Evolutionary conservation across 2,797 vertebrate species (phyloP).

Genomic region (Pseudomugil gertrudae): DNA sequence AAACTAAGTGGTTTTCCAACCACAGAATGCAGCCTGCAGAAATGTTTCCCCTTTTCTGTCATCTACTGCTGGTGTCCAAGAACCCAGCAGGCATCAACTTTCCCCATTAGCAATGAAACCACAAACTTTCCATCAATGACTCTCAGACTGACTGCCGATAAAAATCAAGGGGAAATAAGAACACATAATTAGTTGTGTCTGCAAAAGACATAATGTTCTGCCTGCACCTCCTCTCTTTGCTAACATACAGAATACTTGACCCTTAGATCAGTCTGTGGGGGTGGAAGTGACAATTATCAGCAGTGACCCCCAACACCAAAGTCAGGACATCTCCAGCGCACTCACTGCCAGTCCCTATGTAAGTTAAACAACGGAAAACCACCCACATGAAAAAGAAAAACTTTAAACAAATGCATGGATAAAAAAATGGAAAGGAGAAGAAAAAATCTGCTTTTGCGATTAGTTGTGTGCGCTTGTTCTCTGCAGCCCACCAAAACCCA

Average conservation of each 20-base stretch:
- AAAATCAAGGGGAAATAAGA: constrained; percentile 49
- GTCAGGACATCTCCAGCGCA: constrained; percentile 87
- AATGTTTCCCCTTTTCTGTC: constrained; percentile 75
- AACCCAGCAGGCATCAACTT: constrained; percentile 86
- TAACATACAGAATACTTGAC: constrained; percentile 61
- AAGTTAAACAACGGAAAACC: constrained; percentile 47
- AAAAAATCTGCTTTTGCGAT: constrained; percentile 60
- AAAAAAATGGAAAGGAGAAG: neutral
- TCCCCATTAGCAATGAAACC: constrained; percentile 79
- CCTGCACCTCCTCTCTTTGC: constrained; percentile 15
- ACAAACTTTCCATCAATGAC: constrained; percentile 69
- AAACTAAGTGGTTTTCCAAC: constrained; percentile 80
- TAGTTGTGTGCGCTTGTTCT: constrained; percentile 48
- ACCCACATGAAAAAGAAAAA: constrained; percentile 9
- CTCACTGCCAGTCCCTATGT: constrained; percentile 89
- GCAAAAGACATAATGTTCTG: constrained; percentile 25
- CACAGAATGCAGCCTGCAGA: constrained; percentile 73
- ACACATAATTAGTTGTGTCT: constrained; percentile 45
- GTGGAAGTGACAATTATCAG: constrained; percentile 88
- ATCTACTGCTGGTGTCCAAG: constrained; percentile 68
- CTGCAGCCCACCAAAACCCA: constrained; percentile 75
- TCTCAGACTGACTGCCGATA: constrained; percentile 53
- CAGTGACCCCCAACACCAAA: constrained; percentile 89
- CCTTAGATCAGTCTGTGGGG: constrained; percentile 87
- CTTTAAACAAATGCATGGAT: constrained; percentile 18